Evolutionary conservation across 2,113 vertebrate genomes (phyloP), one percentile per base, ranked within the genome.

Genomic region (Xiphias gladius): DNA sequence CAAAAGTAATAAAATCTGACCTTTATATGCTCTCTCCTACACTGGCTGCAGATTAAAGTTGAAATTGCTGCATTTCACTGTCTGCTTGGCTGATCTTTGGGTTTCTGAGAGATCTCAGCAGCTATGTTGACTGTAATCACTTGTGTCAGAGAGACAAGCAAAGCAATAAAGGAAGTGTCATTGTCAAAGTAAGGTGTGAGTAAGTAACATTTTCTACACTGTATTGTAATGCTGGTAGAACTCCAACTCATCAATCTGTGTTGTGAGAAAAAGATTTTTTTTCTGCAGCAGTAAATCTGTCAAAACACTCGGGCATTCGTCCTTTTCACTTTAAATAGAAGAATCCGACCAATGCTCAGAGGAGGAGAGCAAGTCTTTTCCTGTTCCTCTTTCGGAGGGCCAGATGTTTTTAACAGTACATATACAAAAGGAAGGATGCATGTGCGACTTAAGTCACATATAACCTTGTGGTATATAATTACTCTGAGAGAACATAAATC

Each of bases 1-100:
- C 64, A 20, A 10, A 54, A 37, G 30, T 66, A 82, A 63, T 78
- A 39, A 76, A 39, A 58, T 39, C 46, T 57, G 72, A 73, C 72
- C 37, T 80, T 76, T 67, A 22, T 4, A n/a, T 11, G 37, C 22
- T 48, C 8, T 37, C 20, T 57, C 48, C 68, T 57, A 10, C 28
- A 8, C 17, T n/a, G 37, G 20, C 63, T 30, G 13, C 59, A 65
- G 28, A 72, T 55, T 65, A 61, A 52, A 75, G 59, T 17, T 68
- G 35, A 67, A 86, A 28, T 46, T 54, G 8, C 14, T 19, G 24
- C 48, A 66, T 71, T 43, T 52, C n/a, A 17, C 39, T 14, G 50
- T 78, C 70, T 62, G 43, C 68, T 20, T 19, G 57, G 16, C 24
- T 67, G 54, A 74, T 59, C 26, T 73, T 39, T 57, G 28, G 52